Conservation (phyloP, 1,140 invertebrate genomes). For the Dendroctonus valens region DNA sequence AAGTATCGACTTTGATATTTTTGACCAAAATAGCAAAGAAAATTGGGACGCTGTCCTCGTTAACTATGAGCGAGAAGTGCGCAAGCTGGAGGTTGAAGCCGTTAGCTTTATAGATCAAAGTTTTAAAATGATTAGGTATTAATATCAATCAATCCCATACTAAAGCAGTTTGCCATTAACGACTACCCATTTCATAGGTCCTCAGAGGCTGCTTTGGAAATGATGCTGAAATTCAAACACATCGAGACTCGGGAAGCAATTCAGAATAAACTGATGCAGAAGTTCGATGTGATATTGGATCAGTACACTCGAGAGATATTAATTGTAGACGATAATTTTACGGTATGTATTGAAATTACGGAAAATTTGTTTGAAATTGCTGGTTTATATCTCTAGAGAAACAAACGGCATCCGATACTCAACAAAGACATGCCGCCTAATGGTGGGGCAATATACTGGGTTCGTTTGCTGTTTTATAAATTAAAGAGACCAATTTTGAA, state of each 20-base stretch:
- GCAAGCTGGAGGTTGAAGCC: slow-evolving; percentile 75
- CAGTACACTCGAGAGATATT: slow-evolving; percentile 82
- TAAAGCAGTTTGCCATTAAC: slow-evolving; percentile 1
- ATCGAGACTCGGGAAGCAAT: slow-evolving; percentile 73
- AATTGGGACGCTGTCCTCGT: slow-evolving; percentile 81
- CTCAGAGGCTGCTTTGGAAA: slow-evolving; percentile 75
- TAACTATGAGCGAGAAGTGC: slow-evolving; percentile 72
- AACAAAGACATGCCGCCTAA: slow-evolving; percentile 73
- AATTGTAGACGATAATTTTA: slow-evolving; percentile 64
- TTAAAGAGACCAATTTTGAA: slow-evolving; percentile 75
- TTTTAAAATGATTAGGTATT: slow-evolving; percentile 68
- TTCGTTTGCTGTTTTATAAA: slow-evolving; percentile 69
- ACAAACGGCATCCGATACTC: slow-evolving; percentile 70
- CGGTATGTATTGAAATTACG: slow-evolving; percentile 50
- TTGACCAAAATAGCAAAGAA: slow-evolving; percentile 69
- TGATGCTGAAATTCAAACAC: slow-evolving; percentile 77
- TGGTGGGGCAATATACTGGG: slow-evolving; percentile 83
- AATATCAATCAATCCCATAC: not conserved
- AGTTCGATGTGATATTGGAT: slow-evolving; percentile 81
- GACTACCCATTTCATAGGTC: slow-evolving; percentile 55
- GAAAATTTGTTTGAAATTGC: not conserved
- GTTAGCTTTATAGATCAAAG: slow-evolving; percentile 82
- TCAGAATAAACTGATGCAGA: slow-evolving; percentile 68
- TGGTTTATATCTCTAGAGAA: slow-evolving; percentile 56
- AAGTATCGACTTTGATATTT: slow-evolving; percentile 79